Base-by-base conservation (phyloP, 2,113 vertebrate genomes). In the Bagarius yarrelli region DNA sequence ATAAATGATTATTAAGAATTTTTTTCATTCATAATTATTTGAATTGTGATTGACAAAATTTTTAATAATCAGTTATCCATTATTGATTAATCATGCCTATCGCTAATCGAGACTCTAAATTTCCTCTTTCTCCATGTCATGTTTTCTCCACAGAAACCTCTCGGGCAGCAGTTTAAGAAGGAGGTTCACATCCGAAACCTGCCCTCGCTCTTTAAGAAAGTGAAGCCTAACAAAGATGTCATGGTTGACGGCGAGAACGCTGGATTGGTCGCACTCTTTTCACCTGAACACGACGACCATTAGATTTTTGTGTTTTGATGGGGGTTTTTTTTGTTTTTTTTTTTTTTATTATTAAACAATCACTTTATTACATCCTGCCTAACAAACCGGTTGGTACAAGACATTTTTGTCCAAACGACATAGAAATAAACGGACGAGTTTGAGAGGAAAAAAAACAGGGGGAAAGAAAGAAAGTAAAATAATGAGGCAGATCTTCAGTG, bases 161-260 rank as follows among this genome's bases (percentile, higher is more conserved):
- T 99, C 1, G 97, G 96, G 81, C 95, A 99, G 89, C 96, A 99
- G 88, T 99, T 99, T 88, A 96, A 95, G 87, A 99, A 99, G 89
- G 97, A 99, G 89, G 96, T 99, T 86, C 98, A 99, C 83, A 99
- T 99, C 91, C 94, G 95, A 88, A 99, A 99, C 89, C 95, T 99
- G 83, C 98, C 97, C 0, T 95, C 95, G 16, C 95, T 99, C 85
- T 99, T 97, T 89, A 98, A 99, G 91, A 96, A 94, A 85, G 88
- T 90, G 52, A 97, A 96, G 89, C 91, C 93, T 40, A 0, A 91
- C 75, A 94, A 93, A 81, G 96, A 98, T n/a, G 59, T 92, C 64
- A 57, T 92, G 88, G 92, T 92, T 69, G 92, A 90, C 76, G 93
- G 63, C 40, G 94, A 95, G 57, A 85, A 89, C 14, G 44, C 86